phyloP scores from a whole-genome alignment of 2,888 invertebrate species.

The Baronia brevicornis region DNA sequence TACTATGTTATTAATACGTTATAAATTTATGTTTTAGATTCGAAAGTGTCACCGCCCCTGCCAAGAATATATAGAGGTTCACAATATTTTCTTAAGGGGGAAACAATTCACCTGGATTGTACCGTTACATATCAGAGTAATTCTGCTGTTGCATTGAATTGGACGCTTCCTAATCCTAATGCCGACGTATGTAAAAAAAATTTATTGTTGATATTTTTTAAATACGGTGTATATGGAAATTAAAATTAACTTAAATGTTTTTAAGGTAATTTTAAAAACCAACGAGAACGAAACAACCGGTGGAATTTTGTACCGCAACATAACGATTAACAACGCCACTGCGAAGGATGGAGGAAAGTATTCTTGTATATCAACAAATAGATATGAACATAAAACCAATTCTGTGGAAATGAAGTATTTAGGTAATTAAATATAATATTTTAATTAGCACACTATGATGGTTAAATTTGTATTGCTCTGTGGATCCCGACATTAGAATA shows the following conservation, averaged over 20 bases:
- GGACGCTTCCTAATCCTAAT: slow-evolving; percentile 32
- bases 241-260: slow-evolving; percentile 13
- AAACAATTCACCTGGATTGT: slow-evolving; percentile 52
- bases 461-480: no score
- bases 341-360: slow-evolving; percentile 39
- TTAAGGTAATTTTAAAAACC: slow-evolving; percentile 24
- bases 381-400: slow-evolving; percentile 18
- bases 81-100: slow-evolving; percentile 38
- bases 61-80: slow-evolving; percentile 28
- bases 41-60: slow-evolving; percentile 26
- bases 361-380: slow-evolving; percentile 36
- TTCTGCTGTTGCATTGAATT: slow-evolving; percentile 35
- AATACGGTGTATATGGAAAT: not conserved
- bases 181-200: slow-evolving; percentile 26
- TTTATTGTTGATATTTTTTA: not conserved
- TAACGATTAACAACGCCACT: slow-evolving; percentile 43
- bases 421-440: slow-evolving; percentile 28
- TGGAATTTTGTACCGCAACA: slow-evolving; percentile 33
- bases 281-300: slow-evolving; percentile 29
- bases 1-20: slow-evolving; percentile 2
- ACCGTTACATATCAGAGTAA: slow-evolving; percentile 36
- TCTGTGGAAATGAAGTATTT: slow-evolving; percentile 26
- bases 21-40: slow-evolving; percentile 23
- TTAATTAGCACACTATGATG: no score
- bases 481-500: no score